Evolutionary conservation across 2,113 vertebrate species (phyloP).

Genomic region (Dolichotis patagonum): DNA sequence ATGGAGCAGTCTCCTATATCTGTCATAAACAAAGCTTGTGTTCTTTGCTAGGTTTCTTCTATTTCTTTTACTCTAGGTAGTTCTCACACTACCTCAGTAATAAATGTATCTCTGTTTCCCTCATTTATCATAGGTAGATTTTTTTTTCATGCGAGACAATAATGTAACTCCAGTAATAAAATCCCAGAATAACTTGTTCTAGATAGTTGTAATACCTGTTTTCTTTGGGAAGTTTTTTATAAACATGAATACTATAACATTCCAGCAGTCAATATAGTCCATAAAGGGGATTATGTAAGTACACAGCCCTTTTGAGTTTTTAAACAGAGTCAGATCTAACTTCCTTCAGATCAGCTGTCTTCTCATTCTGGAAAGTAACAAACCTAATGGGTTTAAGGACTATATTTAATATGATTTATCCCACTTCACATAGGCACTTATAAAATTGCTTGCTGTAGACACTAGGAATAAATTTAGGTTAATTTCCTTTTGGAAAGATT

Average conservation of each 20-base stretch:
- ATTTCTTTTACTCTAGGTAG: background rate
- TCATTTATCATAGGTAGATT: background rate
- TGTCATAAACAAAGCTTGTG: background rate
- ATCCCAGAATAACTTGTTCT: background rate
- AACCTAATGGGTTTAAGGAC: background rate
- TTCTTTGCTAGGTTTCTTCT: background rate
- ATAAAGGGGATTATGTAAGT: background rate
- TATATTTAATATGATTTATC: background rate
- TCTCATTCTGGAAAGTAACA: background rate
- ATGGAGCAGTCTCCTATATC: background rate
- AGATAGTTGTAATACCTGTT: background rate
- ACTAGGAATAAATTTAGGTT: background rate
- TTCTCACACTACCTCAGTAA: background rate
- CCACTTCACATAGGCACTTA: background rate
- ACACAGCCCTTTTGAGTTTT: background rate
- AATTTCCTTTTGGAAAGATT: background rate
- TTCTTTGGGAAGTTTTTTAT: background rate
- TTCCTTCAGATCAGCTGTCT: background rate
- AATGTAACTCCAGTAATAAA: background rate
- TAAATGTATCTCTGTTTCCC: background rate
- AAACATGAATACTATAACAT: background rate
- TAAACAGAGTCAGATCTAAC: background rate
- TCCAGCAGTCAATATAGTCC: background rate
- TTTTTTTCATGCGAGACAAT: background rate
- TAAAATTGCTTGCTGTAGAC: background rate